phyloP scores from a whole-genome alignment of 2,888 invertebrate species.

The Lasioglossum oenotherae region DNA sequence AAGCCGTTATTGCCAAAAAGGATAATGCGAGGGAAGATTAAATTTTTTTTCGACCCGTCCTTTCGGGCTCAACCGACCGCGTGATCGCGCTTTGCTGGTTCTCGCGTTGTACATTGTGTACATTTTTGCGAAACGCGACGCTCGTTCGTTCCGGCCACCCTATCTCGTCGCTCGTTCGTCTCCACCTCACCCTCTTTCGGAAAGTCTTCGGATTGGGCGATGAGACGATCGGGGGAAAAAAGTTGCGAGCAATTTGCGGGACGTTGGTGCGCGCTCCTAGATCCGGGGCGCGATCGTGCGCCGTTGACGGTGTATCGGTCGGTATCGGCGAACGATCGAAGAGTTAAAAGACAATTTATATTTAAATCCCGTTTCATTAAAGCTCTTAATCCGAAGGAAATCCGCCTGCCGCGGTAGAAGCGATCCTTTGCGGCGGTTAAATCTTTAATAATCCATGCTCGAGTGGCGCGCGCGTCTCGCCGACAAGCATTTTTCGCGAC shows the following conservation, averaged over 20 bases:
- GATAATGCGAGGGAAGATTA: constrained; percentile 79
- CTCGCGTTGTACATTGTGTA: constrained; percentile 60
- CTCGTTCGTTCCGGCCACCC: not conserved
- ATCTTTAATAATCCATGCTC: constrained; percentile 55
- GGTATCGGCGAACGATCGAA: constrained; percentile 20
- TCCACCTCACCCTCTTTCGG: not conserved
- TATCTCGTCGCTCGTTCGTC: not conserved
- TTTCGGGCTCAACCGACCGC: constrained; percentile 59
- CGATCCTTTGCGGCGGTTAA: constrained; percentile 49
- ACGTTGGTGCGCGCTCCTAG: not conserved
- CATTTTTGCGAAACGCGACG: constrained; percentile 49
- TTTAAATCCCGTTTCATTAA: constrained; percentile 56
- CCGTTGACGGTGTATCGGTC: not conserved
- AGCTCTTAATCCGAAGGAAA: constrained; percentile 55
- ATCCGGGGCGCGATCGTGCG: not conserved
- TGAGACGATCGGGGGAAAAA: not conserved
- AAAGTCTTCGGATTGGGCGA: not conserved
- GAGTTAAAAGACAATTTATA: constrained; percentile 54
- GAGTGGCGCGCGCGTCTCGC: constrained; percentile 43
- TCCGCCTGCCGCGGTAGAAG: constrained; percentile 32
- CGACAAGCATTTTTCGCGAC: constrained; percentile 28
- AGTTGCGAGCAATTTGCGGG: not conserved
- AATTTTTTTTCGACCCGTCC: constrained; percentile 72
- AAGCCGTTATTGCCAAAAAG: constrained; percentile 78
- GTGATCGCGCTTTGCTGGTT: constrained; percentile 64